Evolutionary conservation across 2,113 vertebrate species (phyloP).

Genomic region (Oncorhynchus gorbuscha): DNA sequence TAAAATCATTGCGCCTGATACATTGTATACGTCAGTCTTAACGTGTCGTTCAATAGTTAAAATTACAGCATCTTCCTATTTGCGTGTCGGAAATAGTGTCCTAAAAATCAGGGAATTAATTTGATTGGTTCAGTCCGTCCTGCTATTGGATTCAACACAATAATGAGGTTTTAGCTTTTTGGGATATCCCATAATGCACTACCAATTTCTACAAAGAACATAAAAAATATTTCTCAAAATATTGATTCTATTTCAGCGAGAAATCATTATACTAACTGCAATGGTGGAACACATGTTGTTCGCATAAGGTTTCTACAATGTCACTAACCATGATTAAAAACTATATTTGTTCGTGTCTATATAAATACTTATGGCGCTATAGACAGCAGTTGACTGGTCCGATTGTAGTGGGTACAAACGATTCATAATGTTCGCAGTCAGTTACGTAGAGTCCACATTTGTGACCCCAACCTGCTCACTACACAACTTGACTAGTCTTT

Average conservation of each 20-base stretch:
- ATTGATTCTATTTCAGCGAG: background rate
- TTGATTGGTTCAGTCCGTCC: background rate
- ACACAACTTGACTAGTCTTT: slow-evolving; percentile 40
- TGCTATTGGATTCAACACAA: background rate
- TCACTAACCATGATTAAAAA: background rate
- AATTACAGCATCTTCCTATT: background rate
- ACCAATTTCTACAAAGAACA: background rate
- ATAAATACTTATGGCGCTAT: background rate
- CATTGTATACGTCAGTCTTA: background rate
- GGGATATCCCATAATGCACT: background rate
- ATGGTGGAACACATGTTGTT: background rate
- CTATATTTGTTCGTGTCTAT: background rate
- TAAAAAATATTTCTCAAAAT: background rate
- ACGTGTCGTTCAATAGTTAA: background rate
- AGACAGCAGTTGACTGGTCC: slow-evolving; percentile 2
- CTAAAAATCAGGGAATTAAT: background rate
- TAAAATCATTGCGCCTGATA: background rate
- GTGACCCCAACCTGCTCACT: slow-evolving; percentile 33
- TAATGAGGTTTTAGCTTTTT: background rate
- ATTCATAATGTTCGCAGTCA: slow-evolving; percentile 30
- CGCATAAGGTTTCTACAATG: background rate
- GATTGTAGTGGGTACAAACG: slow-evolving; percentile 31
- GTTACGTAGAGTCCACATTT: slow-evolving; percentile 1
- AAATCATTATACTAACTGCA: background rate
- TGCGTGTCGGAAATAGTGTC: background rate